Conservation (phyloP, 2,797 vertebrate species). For the Amphiprion clarkii region DNA sequence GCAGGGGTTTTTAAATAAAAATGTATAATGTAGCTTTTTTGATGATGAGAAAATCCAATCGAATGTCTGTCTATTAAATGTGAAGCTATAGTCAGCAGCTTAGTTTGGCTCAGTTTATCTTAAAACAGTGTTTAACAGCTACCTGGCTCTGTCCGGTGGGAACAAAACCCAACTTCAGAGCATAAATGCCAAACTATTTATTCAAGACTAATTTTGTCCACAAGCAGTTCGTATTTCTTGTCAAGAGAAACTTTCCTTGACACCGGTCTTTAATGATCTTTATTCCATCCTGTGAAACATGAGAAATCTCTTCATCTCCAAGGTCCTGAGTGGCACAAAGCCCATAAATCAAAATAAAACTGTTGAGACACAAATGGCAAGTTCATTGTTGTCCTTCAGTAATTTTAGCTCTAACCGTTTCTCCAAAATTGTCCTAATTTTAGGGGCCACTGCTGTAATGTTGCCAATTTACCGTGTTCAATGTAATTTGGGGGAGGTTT, state of each 20-base stretch:
- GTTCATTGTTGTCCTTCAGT: conserved; percentile 20
- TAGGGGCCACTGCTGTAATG: conserved; percentile 17
- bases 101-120: not conserved
- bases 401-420: conserved; percentile 34
- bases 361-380: conserved; percentile 28
- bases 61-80: too few relatives aligned
- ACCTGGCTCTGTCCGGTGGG: not conserved
- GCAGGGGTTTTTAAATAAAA: too few relatives aligned
- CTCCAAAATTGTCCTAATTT: conserved; percentile 28
- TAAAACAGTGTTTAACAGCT: not conserved
- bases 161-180: not conserved
- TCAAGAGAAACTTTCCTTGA: not conserved
- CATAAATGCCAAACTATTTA: not conserved
- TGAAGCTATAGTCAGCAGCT: not conserved
- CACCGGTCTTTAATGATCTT: not conserved
- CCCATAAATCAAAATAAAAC: conserved; percentile 28
- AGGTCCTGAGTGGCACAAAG: not conserved
- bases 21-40: not conserved
- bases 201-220: not conserved
- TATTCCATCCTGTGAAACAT: conserved; percentile 8
- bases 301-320: not conserved
- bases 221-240: not conserved
- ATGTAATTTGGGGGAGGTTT: conserved; percentile 19
- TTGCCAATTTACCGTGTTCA: conserved; percentile 18
- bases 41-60: not conserved